Conservation (phyloP, 2,113 vertebrate species). For the Polyodon spathula region DNA sequence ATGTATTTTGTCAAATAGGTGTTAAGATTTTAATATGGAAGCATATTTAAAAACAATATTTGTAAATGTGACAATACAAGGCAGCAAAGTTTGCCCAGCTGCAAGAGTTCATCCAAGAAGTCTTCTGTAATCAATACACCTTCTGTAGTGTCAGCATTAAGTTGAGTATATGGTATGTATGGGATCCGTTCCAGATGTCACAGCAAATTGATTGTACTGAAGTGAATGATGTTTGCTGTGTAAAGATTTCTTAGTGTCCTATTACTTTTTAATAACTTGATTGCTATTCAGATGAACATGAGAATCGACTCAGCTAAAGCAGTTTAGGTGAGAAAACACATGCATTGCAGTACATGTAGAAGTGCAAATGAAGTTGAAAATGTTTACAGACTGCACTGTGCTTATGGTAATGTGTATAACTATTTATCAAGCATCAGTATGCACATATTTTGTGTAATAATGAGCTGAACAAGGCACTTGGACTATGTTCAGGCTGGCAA, state of each 20-base stretch:
- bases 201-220: constrained; percentile 1
- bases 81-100: neutral
- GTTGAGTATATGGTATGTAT: neutral
- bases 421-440: too few species aligned
- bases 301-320: neutral
- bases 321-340: too few species aligned
- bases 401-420: too few species aligned
- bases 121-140: neutral
- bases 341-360: too few species aligned
- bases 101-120: neutral
- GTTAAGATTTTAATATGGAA: neutral
- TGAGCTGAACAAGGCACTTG: too few species aligned
- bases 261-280: constrained; percentile 4
- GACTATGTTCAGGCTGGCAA: too few species aligned
- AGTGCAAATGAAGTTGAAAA: too few species aligned
- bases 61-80: neutral
- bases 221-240: neutral
- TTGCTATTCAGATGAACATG: neutral
- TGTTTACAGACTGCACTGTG: too few species aligned
- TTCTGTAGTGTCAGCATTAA: neutral
- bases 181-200: neutral
- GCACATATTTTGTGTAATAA: too few species aligned
- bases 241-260: neutral
- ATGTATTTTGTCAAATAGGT: too few species aligned
- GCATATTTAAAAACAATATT: neutral